Evolutionary conservation across 2,888 invertebrate species (phyloP), one percentile per base, ranked within the genome.

Genomic region (Leptinotarsa peninsularis): DNA sequence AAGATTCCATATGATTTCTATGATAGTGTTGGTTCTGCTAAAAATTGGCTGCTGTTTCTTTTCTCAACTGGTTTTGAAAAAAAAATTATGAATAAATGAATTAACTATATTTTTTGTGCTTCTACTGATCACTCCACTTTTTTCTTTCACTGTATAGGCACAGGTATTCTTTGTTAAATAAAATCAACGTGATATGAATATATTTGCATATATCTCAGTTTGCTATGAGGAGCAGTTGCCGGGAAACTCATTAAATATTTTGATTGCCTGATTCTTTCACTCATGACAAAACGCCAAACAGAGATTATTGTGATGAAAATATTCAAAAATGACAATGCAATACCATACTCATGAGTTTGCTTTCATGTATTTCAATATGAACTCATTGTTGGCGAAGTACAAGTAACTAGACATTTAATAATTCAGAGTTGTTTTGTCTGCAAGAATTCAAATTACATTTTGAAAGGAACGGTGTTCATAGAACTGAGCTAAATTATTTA

Each of bases 371-470:
- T 63, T 63, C 63, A 43, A 63, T 63, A 33, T 7, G 33, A 43
- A 43, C n/a, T 33, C 4, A 63, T 63, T 63, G 43, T 63, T n/a
- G n/a, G 33, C 15, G n/a, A 43, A 63, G 33, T 43, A 63, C 63
- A 43, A 63, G 33, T 63, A 63, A 27, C 63, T 63, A 58, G 58
- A 63, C 63, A 43, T 63, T 63, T 63, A 63, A 63, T 63, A 63
- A 63, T 63, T 63, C 63, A 63, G 33, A n/a, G 27, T 33, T 17
- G 33, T 17, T 43, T 18, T 17, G 63, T 33, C 63, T 63, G 43
- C 10, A 63, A 21, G 43, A 63, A 63, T 63, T 63, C 43, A 63
- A 63, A 63, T 63, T 63, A 63, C 27, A 63, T 63, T 63, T n/a
- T n/a, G n/a, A n/a, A 63, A 63, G 15, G 63, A 43, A 43, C 63